These are phyloP conservation scores for Phrynocephalus vlangalii DNA, from an alignment of 2,797 vertebrate species.

Conservation along the genomic window DNA sequence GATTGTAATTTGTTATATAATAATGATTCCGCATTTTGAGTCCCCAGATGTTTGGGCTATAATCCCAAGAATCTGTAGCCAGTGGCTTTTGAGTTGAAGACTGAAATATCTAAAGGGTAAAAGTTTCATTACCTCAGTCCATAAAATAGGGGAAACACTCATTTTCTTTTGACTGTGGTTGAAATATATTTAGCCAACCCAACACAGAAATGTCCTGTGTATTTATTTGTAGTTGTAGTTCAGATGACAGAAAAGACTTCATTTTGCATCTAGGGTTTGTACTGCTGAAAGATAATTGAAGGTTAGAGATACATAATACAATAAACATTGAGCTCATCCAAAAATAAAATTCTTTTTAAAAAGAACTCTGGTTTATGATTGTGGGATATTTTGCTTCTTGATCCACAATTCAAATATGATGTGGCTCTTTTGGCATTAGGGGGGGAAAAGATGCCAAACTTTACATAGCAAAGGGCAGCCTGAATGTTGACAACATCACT, in stretches of 20 bases:
- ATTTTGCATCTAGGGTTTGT: background rate
- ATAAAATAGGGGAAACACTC: background rate
- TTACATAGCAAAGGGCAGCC: no score
- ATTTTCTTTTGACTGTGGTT: background rate
- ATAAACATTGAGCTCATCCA: background rate
- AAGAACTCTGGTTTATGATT: no score
- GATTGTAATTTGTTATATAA: background rate
- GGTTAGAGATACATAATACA: background rate
- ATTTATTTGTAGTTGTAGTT: accelerated
- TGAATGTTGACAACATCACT: background rate
- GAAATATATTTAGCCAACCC: background rate
- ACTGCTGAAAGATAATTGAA: background rate
- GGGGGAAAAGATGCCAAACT: no score
- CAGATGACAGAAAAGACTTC: background rate
- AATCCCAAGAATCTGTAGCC: background rate
- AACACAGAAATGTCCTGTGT: accelerated
- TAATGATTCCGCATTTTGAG: background rate
- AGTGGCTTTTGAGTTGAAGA: background rate
- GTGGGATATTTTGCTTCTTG: no score
- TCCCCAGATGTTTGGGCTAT: background rate
- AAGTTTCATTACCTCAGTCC: no score
- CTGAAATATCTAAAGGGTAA: background rate
- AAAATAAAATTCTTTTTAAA: background rate
- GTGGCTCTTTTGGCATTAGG: no score
- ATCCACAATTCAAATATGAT: background rate